Evolutionary conservation across 2,888 invertebrate species (phyloP), one percentile per base, ranked within the genome.

Genomic region (Stramonita haemastoma): DNA sequence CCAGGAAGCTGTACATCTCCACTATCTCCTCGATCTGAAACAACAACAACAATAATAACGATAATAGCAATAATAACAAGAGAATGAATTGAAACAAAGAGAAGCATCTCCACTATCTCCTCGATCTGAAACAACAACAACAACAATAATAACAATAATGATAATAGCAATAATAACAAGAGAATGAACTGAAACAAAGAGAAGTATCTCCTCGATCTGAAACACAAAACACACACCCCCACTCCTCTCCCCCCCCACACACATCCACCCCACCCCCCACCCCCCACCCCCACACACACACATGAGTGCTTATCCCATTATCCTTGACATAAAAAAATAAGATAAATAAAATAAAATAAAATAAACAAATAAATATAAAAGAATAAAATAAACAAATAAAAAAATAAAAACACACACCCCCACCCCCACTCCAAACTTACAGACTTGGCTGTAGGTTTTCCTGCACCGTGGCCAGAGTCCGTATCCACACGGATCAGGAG

Each of bases 391-490:
- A n/a, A n/a, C n/a, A n/a, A n/a, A n/a, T n/a, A n/a, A n/a, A n/a
- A n/a, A n/a, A n/a, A n/a, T n/a, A 46, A 46, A 46, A 46, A 46
- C 46, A 46, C 46, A 46, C 46, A 46, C 46, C 46, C 46, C 2
- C 46, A 46, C 46, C 46, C 2, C 46, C 46, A 46, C 46, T 5
- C 46, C 46, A 46, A 8, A 95, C 96, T 97, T 96, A 98, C 98
- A 94, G 98, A 96, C 97, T 99, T 99, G 5, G 98, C 97, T 83
- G 99, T 99, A 88, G 99, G 99, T 96, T 99, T 99, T 66, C 99
- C 99, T 91, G 98, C 97, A 84, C 99, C 99, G 96, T 99, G 99
- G 0, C 99, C 99, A 32, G 99, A 98, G 96, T 99, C 98, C 90
- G 98, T 98, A 95, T 99, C 99, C 92, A 99, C 97, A 90, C 98